Conservation (phyloP, 1,140 invertebrate genomes). For the Zaprionus tsacasi region DNA sequence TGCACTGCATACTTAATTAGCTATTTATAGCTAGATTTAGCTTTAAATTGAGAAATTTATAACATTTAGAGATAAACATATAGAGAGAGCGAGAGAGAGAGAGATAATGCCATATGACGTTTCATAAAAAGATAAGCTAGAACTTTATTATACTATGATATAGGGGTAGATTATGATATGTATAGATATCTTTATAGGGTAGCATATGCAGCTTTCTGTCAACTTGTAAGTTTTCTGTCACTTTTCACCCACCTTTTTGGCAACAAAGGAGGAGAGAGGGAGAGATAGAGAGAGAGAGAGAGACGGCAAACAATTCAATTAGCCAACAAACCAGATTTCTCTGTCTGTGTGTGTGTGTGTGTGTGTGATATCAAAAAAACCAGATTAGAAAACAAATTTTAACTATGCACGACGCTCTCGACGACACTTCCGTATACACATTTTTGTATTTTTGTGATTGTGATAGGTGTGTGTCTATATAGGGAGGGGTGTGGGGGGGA, state of each 20-base stretch:
- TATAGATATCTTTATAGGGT: background rate
- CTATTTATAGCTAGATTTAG: background rate
- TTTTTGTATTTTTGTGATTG: constrained; percentile 26
- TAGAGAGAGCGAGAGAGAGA: too few relatives aligned
- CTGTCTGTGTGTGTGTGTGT: constrained; percentile 11
- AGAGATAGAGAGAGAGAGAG: background rate
- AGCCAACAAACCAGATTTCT: constrained; percentile 38
- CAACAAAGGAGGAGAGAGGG: background rate
- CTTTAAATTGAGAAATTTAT: background rate
- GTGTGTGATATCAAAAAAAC: constrained; percentile 42
- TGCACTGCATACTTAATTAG: background rate
- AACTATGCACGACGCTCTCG: constrained; percentile 24
- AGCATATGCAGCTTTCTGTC: background rate
- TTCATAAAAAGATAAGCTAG: background rate
- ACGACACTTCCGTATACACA: constrained; percentile 44
- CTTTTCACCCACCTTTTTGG: too few relatives aligned
- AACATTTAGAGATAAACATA: background rate
- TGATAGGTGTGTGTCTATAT: background rate
- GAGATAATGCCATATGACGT: too few relatives aligned
- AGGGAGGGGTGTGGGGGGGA: background rate
- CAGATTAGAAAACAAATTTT: constrained; percentile 53
- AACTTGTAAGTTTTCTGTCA: too few relatives aligned
- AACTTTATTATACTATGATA: background rate
- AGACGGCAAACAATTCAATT: constrained; percentile 22
- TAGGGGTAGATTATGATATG: background rate